phyloP scores from a whole-genome alignment of 1,140 invertebrate genomes.

The Pemphigus obesinymphae region DNA sequence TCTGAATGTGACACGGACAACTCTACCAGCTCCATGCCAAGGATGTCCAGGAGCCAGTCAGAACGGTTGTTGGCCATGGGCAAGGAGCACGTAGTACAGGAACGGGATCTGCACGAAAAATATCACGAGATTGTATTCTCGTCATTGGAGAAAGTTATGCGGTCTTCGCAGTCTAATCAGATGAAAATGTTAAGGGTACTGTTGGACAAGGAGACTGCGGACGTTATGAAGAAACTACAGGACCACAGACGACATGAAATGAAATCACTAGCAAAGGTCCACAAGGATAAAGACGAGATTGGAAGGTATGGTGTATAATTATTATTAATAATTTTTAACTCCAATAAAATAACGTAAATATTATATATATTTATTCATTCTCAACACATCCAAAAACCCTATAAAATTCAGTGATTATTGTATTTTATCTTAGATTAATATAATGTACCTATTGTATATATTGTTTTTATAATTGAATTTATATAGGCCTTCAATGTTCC shows the following conservation, averaged over 20 bases:
- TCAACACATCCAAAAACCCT: no score
- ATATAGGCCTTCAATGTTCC: no score
- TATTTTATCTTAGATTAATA: no score
- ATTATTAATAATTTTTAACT: no score
- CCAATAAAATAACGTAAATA: no score
- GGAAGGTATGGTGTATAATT: slow-evolving; percentile 55
- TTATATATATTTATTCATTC: not conserved
- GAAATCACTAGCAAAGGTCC: slow-evolving; percentile 71
- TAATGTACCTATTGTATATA: no score
- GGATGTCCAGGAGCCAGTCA: slow-evolving; percentile 61
- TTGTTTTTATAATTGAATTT: no score
- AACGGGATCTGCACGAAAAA: slow-evolving; percentile 74
- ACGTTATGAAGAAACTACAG: slow-evolving; percentile 78
- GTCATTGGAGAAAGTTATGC: slow-evolving; percentile 73
- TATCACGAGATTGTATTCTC: slow-evolving; percentile 73
- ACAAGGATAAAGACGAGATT: slow-evolving; percentile 85
- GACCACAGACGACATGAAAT: slow-evolving; percentile 78
- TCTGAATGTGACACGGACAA: slow-evolving; percentile 52
- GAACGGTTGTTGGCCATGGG: slow-evolving; percentile 62
- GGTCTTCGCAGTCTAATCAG: slow-evolving; percentile 71
- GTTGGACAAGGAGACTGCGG: slow-evolving; percentile 71
- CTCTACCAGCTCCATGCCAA: slow-evolving; percentile 51
- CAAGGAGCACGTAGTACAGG: slow-evolving; percentile 67
- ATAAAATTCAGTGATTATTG: no score
- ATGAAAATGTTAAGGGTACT: slow-evolving; percentile 63